Conservation (phyloP, 2,888 invertebrate genomes). For the Clostera curtula region DNA sequence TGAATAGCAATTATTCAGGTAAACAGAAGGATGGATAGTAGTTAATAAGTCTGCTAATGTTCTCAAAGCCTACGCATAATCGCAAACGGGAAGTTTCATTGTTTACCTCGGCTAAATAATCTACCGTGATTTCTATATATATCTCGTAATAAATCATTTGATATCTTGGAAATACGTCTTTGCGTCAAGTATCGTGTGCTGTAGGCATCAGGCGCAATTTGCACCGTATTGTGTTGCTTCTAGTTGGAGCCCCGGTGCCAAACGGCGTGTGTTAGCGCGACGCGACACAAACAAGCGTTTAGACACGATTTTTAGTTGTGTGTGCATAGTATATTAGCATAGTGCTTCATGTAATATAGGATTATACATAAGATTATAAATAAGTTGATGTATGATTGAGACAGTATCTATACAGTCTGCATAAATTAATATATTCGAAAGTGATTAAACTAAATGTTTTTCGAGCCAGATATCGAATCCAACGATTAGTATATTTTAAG, state of each 20-base stretch:
- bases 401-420: too few relatives aligned
- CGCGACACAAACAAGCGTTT: conserved; percentile 44
- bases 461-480: too few relatives aligned
- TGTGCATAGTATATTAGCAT: conserved; percentile 28
- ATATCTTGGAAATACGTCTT: conserved; percentile 46
- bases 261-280: conserved; percentile 34
- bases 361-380: too few relatives aligned
- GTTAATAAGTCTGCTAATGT: too few relatives aligned
- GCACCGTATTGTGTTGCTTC: conserved; percentile 39
- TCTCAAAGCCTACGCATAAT: not conserved
- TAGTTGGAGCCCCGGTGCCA: conserved; percentile 40
- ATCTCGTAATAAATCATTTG: conserved; percentile 49
- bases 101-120: conserved; percentile 16
- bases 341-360: not conserved
- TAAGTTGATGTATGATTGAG: too few relatives aligned
- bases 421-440: too few relatives aligned
- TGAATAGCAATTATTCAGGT: too few relatives aligned
- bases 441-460: too few relatives aligned
- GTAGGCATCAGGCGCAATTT: conserved; percentile 51
- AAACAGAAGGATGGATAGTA: too few relatives aligned
- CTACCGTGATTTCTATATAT: conserved; percentile 24
- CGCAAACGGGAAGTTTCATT: not conserved
- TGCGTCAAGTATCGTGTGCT: conserved; percentile 50
- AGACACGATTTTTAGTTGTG: conserved; percentile 33
- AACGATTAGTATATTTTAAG: too few relatives aligned